Evolutionary conservation across 2,888 invertebrate genomes (phyloP), one percentile per base, ranked within the genome.

Genomic region (Drosophila pseudotalamancana): DNA sequence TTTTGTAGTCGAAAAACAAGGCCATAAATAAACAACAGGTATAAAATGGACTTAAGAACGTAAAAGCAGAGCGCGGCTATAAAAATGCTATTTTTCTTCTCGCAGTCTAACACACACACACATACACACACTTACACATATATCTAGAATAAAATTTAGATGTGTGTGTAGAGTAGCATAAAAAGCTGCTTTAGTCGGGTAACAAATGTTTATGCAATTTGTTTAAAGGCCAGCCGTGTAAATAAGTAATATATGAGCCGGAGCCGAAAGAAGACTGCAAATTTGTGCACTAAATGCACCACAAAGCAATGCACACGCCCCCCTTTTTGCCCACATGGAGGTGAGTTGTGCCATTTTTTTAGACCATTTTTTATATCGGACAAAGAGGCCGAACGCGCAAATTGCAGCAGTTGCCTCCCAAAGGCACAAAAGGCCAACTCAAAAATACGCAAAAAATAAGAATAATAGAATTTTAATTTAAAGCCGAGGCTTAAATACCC

Each of bases 131-230:
- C 23, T 16, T 3, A 34, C 31, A 34, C 18, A 12, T 49, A 8
- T 29, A 39, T 40, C 23, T 6, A 25, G 45, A n/a, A n/a, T n/a
- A n/a, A n/a, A 51, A 59, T 57, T 48, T 55, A 59, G 60, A 37
- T 37, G 50, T 63, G 62, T 54, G 32, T 57, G 32, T 60, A 40
- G 40, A 39, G 55, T 39, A 64, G 40, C 57, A 59, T 60, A 54
- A 77, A n/a, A 80, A 74, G 61, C 63, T 66, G 70, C 56, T 69
- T 81, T 54, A 68, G 70, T 43, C 70, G 61, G 72, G 71, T 78
- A 76, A 82, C 70, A 78, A 85, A 85, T 82, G 73, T 71, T 73
- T 71, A 63, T 65, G 83, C 76, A 82, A 82, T 85, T 81, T 85
- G 67, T 84, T 85, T 68, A 68, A 57, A 57, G 53, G 64, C 50